These are phyloP conservation scores for Steinernema carpocapsae DNA, from an alignment of 2,888 invertebrate species.

Conservation along the genomic window DNA sequence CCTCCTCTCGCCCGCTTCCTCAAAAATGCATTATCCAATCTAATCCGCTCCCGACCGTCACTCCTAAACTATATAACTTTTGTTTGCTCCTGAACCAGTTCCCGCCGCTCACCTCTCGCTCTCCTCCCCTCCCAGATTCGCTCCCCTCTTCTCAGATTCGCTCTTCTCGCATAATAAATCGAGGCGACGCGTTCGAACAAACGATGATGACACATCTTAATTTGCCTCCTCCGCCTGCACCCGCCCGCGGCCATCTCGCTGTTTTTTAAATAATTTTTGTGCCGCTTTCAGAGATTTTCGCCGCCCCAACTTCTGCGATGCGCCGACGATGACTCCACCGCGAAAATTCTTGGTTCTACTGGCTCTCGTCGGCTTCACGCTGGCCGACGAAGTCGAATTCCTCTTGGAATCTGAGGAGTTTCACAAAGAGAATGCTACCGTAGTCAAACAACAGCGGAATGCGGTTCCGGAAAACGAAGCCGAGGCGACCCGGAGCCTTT, in stretches of 20 bases:
- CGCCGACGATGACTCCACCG: neutral
- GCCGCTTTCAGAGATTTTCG: too few species aligned
- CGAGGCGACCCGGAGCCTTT: neutral
- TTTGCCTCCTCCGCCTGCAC: neutral
- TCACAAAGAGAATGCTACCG: neutral
- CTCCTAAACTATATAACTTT: constrained; percentile 4
- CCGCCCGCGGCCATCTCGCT: neutral
- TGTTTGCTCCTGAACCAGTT: constrained; percentile 13
- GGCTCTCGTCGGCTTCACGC: neutral
- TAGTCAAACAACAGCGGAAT: too few species aligned
- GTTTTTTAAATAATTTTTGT: neutral
- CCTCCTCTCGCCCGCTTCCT: neutral
- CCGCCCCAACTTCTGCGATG: too few species aligned
- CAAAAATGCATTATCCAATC: neutral
- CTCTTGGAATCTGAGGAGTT: neutral
- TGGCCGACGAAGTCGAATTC: neutral
- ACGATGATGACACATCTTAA: constrained; percentile 10
- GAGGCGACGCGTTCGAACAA: too few species aligned
- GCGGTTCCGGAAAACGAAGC: neutral
- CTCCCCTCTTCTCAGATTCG: too few species aligned
- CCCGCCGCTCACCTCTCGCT: constrained; percentile 12
- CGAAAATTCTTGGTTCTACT: neutral
- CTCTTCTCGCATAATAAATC: constrained; percentile 19
- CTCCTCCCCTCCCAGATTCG: too few species aligned
- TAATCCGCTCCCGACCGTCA: too few species aligned